These are phyloP conservation scores for Thymelicus acteon DNA, from an alignment of 2,888 invertebrate species.

Conservation along the genomic window DNA sequence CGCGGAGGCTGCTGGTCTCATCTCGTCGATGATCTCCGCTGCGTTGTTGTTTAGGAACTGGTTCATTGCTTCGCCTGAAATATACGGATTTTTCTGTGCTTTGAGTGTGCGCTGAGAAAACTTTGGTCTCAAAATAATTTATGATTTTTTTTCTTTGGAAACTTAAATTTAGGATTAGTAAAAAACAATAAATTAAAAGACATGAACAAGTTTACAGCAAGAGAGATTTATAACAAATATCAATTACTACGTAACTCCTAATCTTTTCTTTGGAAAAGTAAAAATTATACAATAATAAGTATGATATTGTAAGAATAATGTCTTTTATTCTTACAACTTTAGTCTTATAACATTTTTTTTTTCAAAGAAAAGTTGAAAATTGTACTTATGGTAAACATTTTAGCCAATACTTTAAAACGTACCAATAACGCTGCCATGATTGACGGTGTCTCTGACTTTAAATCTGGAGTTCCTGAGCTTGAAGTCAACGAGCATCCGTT, in stretches of 20 bases:
- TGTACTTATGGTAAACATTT: background rate
- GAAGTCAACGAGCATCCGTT: constrained; percentile 88
- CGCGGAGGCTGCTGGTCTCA: constrained; percentile 90
- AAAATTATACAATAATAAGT: no score
- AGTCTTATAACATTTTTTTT: no score
- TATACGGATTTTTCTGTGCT: background rate
- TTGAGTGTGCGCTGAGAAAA: no score
- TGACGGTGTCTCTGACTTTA: constrained; percentile 89
- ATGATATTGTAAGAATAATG: no score
- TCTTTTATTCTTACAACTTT: no score
- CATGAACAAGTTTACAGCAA: no score
- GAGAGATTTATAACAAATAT: background rate
- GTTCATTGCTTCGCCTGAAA: constrained; percentile 91
- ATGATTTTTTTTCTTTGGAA: no score
- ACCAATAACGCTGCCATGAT: constrained; percentile 91
- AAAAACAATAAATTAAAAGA: no score
- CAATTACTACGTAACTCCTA: no score
- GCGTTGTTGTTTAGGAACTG: constrained; percentile 93
- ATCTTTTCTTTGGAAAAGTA: no score
- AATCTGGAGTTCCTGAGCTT: constrained; percentile 88
- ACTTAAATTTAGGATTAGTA: no score
- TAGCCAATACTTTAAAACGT: constrained; percentile 48
- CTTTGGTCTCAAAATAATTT: background rate
- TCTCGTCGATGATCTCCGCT: constrained; percentile 92
- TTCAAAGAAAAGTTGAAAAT: background rate